Evolutionary conservation across 2,797 vertebrate species (phyloP).

Genomic region (Molossus alvarezi): DNA sequence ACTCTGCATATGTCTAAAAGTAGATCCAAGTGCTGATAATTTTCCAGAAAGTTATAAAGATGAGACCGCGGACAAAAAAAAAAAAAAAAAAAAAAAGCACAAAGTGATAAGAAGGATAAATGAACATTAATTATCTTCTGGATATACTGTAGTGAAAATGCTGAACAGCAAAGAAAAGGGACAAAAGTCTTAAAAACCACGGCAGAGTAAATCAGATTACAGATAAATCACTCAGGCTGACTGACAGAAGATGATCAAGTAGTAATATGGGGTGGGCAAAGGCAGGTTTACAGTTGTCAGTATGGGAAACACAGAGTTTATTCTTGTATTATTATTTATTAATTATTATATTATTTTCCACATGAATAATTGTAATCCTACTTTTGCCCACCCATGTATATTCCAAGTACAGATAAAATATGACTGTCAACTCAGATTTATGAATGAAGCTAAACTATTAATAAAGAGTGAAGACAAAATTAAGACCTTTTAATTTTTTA

Average conservation of each 20-base stretch:
- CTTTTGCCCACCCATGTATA: background rate
- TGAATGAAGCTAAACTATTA: background rate
- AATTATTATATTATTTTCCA: background rate
- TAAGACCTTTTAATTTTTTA: background rate
- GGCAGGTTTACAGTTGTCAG: background rate
- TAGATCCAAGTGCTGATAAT: background rate
- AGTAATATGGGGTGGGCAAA: background rate
- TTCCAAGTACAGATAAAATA: background rate
- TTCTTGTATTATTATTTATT: background rate
- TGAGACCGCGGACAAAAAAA: background rate
- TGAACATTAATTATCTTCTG: conserved; percentile 4
- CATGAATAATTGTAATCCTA: background rate
- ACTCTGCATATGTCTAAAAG: background rate
- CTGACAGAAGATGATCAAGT: background rate
- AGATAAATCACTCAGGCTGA: background rate
- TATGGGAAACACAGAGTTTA: background rate
- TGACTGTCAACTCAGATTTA: background rate
- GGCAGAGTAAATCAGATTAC: background rate
- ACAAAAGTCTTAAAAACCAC: background rate
- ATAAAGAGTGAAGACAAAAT: background rate
- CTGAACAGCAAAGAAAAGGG: background rate
- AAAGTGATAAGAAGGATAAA: background rate
- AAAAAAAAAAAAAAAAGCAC: background rate
- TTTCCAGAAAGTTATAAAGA: background rate
- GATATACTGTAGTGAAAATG: background rate